phyloP scores from a whole-genome alignment of 2,113 vertebrate species.

The Scomber colias region DNA sequence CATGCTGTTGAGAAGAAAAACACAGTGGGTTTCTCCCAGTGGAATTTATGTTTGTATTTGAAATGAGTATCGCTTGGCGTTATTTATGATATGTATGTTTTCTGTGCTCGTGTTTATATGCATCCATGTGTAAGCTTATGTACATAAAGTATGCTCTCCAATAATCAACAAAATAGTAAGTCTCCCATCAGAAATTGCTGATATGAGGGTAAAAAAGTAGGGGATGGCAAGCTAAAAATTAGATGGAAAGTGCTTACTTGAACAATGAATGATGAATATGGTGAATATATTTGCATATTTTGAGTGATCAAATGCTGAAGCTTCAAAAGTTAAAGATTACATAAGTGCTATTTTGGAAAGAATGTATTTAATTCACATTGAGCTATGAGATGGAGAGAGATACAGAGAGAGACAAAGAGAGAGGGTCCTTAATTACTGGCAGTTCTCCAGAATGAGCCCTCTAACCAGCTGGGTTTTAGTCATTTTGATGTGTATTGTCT shows the following conservation, averaged over 20 bases:
- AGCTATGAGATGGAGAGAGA: conserved; percentile 28
- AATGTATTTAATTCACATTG: conserved; percentile 29
- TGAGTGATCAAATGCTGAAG: conserved; percentile 52
- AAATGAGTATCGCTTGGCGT: conserved; percentile 42
- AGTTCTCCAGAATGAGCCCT: conserved; percentile 25
- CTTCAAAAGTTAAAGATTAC: conserved; percentile 62
- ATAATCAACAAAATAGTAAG: conserved; percentile 38
- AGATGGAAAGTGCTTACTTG: conserved; percentile 33
- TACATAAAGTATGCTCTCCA: conserved; percentile 14
- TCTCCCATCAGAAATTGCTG: conserved; percentile 16
- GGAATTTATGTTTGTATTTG: conserved; percentile 33
- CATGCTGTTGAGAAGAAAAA: conserved; percentile 19
- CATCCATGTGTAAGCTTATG: conserved; percentile 1
- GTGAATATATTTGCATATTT: conserved; percentile 75
- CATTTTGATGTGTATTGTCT: conserved; percentile 63
- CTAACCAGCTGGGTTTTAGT: conserved; percentile 51
- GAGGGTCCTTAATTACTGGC: conserved; percentile 58
- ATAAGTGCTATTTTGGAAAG: conserved; percentile 46
- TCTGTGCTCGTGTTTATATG: conserved; percentile 18
- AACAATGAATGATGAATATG: conserved; percentile 58
- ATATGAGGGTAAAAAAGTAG: conserved; percentile 10
- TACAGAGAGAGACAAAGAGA: conserved; percentile 16
- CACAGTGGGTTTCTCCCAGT: conserved; percentile 25
- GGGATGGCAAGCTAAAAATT: conserved; percentile 5
- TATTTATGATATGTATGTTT: not conserved